Percentiles rank a stretch among this genome's conserved stretches.
These are phyloP conservation scores for Diachasma alloeum DNA, from an alignment of 1,140 invertebrate genomes.

Conservation along the genomic window DNA sequence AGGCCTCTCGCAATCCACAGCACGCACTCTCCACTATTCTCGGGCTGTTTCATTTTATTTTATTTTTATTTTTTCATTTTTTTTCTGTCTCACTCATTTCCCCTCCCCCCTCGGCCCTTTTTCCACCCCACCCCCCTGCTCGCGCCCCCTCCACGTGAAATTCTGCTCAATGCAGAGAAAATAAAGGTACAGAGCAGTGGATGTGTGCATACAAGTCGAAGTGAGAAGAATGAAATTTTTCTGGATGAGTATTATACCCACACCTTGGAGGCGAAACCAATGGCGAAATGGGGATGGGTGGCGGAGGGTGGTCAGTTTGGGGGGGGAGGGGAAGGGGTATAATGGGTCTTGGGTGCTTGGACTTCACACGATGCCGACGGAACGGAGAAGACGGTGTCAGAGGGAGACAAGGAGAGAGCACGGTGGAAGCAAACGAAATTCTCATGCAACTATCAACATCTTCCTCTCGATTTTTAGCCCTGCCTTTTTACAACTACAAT, in stretches of 20 bases:
- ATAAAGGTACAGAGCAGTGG: neutral
- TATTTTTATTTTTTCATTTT: slow-evolving; percentile 20
- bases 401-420: slow-evolving; percentile 51
- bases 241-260: neutral
- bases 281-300: slow-evolving; percentile 10
- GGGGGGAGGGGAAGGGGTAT: slow-evolving; percentile 54
- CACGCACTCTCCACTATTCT: slow-evolving; percentile 51
- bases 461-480: neutral
- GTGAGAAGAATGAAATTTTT: neutral
- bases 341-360: slow-evolving; percentile 55
- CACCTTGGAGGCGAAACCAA: slow-evolving; percentile 9
- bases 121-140: too few species aligned
- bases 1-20: slow-evolving; percentile 47
- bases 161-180: neutral
- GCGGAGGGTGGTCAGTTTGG: neutral
- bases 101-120: neutral
- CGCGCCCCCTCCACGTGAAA: too few species aligned
- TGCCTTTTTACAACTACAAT: neutral
- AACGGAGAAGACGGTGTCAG: neutral
- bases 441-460: slow-evolving; percentile 9
- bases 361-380: slow-evolving; percentile 65
- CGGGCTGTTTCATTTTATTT: neutral
- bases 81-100: neutral
- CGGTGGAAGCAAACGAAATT: slow-evolving; percentile 19
- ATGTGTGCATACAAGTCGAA: neutral